Base-by-base conservation (phyloP, 2,888 invertebrate genomes). In the Pyrochroa serraticornis region DNA sequence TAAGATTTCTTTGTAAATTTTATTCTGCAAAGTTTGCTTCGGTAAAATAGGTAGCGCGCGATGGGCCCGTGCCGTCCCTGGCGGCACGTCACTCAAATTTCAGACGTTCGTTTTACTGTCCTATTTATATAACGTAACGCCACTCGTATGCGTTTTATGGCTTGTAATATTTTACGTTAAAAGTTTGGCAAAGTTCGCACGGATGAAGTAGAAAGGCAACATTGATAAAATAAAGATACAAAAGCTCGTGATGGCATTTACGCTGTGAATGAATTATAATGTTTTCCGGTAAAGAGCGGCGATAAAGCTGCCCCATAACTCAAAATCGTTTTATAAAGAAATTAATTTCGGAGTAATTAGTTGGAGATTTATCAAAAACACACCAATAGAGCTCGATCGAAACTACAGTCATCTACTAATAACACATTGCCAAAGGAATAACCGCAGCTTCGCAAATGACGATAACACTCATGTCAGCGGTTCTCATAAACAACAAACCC, bases 151-250 rank as follows among this genome's bases (percentile, higher is more conserved):
- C 46, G 58, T 52, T 65, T 63, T 65, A 64, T 59, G 39, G 60
- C 43, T 60, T 45, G 59, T 48, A 44, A 65, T 63, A 65, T 65
- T 65, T 65, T 57, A 65, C 50, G 57, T 30, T 58, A 55, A 58
- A 64, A 62, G 62, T 64, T 60, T 52, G 39, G 54, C 45, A 38
- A 59, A 62, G 51, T 62, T 62, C 39, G 10, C 34, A 9, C 49
- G 64, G 49, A 60, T 62, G 60, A 54, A 57, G 55, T 52, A 53
- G 49, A 58, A 52, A 39, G 44, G 53, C 48, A 60, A 56, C 56
- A 35, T 48, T 62, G 62, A 65, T 63, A 57, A 63, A 61, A 60
- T 62, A 58, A 60, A 63, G 62, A 60, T 46, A 64, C 48, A 55
- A 47, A 52, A 45, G 36, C 14, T n/a, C 38, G 45, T 39, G 53